phyloP scores from a whole-genome alignment of 2,888 invertebrate species.

The Alcis repandata region DNA sequence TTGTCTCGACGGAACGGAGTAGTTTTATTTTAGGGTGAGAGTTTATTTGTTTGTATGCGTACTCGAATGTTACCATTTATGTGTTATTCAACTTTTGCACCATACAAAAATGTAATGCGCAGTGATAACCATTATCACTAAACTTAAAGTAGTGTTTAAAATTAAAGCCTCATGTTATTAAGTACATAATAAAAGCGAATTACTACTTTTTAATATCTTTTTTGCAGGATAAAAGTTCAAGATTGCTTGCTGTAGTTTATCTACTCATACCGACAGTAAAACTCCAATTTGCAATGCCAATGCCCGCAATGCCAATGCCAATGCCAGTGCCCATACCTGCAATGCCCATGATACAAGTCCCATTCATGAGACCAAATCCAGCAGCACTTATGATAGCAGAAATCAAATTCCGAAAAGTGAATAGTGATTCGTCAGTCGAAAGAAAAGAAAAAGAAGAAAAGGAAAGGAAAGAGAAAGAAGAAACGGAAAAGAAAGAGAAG shows the following conservation, averaged over 20 bases:
- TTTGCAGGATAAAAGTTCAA: not conserved
- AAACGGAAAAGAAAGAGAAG: not conserved
- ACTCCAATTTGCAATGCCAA: constrained; percentile 4
- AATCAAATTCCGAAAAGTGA: not conserved
- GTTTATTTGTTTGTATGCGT: too few species aligned
- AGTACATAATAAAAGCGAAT: too few species aligned
- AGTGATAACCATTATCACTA: too few species aligned
- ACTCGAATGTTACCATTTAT: too few species aligned
- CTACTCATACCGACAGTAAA: not conserved
- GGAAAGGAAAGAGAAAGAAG: not conserved
- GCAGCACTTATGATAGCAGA: constrained; percentile 7
- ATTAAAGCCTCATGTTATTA: too few species aligned
- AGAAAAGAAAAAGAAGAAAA: not conserved
- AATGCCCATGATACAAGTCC: constrained; percentile 8
- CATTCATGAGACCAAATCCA: constrained; percentile 9
- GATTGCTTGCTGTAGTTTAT: not conserved
- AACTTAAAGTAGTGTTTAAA: too few species aligned
- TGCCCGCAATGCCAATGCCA: constrained; percentile 10
- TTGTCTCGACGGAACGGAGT: too few species aligned
- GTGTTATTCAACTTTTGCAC: too few species aligned
- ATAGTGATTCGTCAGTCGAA: not conserved
- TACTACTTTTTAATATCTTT: too few species aligned
- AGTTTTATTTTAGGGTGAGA: too few species aligned
- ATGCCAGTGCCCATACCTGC: constrained; percentile 16
- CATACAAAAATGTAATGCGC: too few species aligned